Base-by-base conservation (phyloP, 2,113 vertebrate genomes). In the Sturnira hondurensis region DNA sequence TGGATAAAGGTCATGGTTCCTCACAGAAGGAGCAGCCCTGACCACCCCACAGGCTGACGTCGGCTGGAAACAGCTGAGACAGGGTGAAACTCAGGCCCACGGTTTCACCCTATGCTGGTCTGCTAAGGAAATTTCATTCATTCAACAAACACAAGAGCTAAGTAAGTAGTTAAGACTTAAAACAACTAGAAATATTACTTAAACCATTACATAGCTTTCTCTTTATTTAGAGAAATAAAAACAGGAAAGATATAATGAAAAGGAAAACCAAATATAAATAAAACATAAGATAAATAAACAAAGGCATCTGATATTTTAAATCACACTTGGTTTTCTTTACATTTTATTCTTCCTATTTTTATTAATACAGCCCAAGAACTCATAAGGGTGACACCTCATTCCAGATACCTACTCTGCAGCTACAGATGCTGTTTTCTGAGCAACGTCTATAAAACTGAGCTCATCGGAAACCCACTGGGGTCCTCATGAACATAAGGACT, bases 1-100 rank as follows among this genome's bases (percentile, higher is more conserved):
- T 54, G 71, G 10, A 47, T 83, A 93, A 95, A 96, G 92, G 88
- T 86, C 93, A 95, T 0, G 13, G 77, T 24, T 88, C 52, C 6
- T 47, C 84, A 67, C 28, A 71, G 65, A 83, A 95, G 20, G 87
- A 43, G 93, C 96, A 96, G 91, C 73, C 93, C 97, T 92, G 11
- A 45, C 47, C 56, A 20, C 47, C 54, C 68, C 31, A 63, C 54
- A 83, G 4, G 88, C 73, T 43, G 91, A 58, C 45, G 7, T 71
- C 76, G 93, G 22, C 65, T 33, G 85, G 63, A 86, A 94, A 22
- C 16, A 81, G 95, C 4, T 70, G 76, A 63, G 71, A 54, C 2
- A 56, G 19, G 54, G 54, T 56, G 54, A 95, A 94, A 90, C 65
- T 22, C 43, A 47, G 50, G 94, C 43, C 80, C 38, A 74, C 70